A percentile compares a stretch with the other conserved stretches of the same genome.
Evolutionary conservation across 1,140 invertebrate genomes (phyloP).

Genomic region (Pomacea maculata): DNA sequence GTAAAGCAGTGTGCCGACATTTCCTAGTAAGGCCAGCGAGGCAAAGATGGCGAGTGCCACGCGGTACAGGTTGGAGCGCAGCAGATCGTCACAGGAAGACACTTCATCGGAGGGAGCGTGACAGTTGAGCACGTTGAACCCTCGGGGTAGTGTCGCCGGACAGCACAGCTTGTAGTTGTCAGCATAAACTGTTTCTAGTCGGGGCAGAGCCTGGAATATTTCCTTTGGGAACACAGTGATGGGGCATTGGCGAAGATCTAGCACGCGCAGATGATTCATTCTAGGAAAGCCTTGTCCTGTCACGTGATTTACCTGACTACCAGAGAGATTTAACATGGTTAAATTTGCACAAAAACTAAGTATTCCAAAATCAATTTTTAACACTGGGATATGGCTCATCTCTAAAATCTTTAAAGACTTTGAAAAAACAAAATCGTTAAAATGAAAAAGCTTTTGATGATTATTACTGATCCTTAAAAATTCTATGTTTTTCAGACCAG

Average conservation of each 20-base stretch:
- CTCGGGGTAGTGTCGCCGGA: conserved; percentile 16
- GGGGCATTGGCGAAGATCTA: neutral
- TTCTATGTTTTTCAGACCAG: neutral
- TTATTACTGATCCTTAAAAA: neutral
- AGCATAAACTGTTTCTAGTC: conserved; percentile 7
- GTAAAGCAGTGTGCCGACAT: neutral
- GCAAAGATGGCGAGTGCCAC: conserved; percentile 26
- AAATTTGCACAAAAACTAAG: neutral
- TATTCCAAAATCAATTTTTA: neutral
- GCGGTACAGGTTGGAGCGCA: neutral
- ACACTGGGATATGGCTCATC: neutral
- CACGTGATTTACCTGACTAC: neutral
- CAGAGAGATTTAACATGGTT: neutral
- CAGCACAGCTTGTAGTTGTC: conserved; percentile 35
- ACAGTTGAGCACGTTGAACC: conserved; percentile 25
- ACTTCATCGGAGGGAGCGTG: neutral
- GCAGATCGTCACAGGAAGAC: conserved; percentile 7
- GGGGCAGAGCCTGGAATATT: neutral
- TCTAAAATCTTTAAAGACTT: neutral
- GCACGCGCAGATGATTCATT: too few species aligned
- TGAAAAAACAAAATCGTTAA: neutral
- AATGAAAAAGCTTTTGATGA: neutral
- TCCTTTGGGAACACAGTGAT: neutral
- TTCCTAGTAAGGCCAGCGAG: conserved; percentile 26
- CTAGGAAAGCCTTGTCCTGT: too few species aligned